Conservation (phyloP, 2,113 vertebrate genomes). For the Mastomys natalensis region DNA sequence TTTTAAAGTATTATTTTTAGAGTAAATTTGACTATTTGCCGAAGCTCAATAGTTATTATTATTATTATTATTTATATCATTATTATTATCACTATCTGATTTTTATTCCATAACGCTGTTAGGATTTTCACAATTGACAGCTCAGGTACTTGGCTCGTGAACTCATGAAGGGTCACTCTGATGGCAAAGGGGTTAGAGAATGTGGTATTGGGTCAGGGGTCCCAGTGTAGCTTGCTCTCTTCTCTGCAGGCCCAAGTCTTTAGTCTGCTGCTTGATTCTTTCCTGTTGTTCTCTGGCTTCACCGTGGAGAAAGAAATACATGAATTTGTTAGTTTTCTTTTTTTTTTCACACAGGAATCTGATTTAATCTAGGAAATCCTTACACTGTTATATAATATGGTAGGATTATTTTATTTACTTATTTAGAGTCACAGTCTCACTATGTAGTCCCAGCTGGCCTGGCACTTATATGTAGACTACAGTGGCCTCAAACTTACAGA, state of each 20-base stretch:
- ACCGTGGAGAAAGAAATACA: neutral
- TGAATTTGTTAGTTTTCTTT: neutral
- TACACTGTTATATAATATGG: neutral
- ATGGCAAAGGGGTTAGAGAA: neutral
- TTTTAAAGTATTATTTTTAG: neutral
- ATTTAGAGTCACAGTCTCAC: neutral
- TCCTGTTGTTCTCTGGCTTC: neutral
- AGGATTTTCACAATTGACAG: slow-evolving; percentile 15
- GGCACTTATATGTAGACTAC: neutral
- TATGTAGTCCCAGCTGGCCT: neutral
- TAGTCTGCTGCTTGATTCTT: neutral
- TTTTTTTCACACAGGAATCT: neutral
- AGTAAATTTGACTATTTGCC: neutral
- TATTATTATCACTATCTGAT: neutral
- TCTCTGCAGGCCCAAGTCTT: neutral
- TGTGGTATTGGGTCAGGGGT: neutral
- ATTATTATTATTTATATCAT: too few relatives aligned
- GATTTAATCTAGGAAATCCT: neutral
- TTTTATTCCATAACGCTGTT: neutral
- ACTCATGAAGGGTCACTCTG: neutral
- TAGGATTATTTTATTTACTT: neutral
- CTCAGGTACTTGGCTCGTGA: neutral
- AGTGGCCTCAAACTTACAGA: neutral
- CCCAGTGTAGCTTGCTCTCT: neutral
- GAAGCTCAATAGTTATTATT: neutral